phyloP scores from a whole-genome alignment of 2,113 vertebrate genomes.

The Stegastes partitus region DNA sequence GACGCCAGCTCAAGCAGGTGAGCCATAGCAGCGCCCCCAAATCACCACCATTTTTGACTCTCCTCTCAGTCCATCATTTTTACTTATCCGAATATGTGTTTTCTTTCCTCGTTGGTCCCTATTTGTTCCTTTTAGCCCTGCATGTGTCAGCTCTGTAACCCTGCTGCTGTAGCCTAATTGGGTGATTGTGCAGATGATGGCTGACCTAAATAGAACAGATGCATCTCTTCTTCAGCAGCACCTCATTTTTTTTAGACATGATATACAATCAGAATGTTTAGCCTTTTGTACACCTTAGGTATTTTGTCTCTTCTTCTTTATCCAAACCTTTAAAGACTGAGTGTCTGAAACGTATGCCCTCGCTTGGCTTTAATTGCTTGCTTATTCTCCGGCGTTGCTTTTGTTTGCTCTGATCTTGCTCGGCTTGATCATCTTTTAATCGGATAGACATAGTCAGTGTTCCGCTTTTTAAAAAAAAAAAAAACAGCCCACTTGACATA shows the following conservation, averaged over 20 bases:
- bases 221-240: not conserved
- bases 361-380: constrained; percentile 53
- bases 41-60: not conserved
- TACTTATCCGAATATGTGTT: not conserved
- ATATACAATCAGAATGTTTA: constrained; percentile 43
- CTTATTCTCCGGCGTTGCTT: constrained; percentile 45
- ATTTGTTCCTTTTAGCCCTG: not conserved
- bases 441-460: constrained; percentile 37
- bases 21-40: too few relatives aligned
- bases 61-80: not conserved
- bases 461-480: not conserved
- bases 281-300: constrained; percentile 22
- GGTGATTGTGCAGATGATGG: not conserved
- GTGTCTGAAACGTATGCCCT: constrained; percentile 36
- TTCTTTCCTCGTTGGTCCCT: not conserved
- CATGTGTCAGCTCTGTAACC: not conserved
- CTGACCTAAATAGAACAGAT: not conserved
- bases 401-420: constrained; percentile 59
- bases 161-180: not conserved
- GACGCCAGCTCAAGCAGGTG: too few relatives aligned
- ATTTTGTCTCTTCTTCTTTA: constrained; percentile 30
- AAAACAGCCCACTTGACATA: constrained; percentile 60
- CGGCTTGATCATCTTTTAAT: constrained; percentile 70
- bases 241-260: constrained; percentile 19
- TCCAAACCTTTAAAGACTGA: constrained; percentile 45